Evolutionary conservation across 2,797 vertebrate species (phyloP).

Genomic region (Chelon auratus): DNA sequence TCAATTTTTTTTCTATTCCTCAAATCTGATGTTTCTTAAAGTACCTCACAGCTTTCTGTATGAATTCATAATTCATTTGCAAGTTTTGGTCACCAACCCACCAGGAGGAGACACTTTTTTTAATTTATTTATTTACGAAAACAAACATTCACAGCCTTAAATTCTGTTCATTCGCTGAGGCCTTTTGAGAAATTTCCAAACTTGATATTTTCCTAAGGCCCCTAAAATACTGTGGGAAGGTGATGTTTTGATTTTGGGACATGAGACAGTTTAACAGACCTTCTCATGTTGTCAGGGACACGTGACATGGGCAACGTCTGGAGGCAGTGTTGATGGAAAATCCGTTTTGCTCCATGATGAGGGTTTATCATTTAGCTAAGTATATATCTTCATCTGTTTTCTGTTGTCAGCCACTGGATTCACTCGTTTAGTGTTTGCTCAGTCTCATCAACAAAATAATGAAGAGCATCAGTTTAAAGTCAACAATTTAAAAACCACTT

Average conservation of each 20-base stretch:
- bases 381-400: neutral
- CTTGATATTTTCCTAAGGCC: neutral
- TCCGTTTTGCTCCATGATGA: neutral
- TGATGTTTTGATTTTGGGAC: conserved; percentile 51
- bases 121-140: no score
- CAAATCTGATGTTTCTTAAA: no score
- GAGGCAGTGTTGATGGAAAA: conserved; percentile 36
- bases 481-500: no score
- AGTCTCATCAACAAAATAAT: neutral
- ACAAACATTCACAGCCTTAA: conserved; percentile 48
- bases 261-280: conserved; percentile 14
- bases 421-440: neutral
- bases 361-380: neutral
- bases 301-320: conserved; percentile 28
- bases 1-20: neutral
- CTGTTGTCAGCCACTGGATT: no score
- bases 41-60: no score
- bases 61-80: no score
- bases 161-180: conserved; percentile 6
- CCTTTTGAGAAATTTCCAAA: conserved; percentile 14
- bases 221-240: neutral
- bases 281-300: conserved; percentile 24
- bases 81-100: no score
- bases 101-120: no score
- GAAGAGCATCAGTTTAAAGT: neutral